Evolutionary conservation across 2,113 vertebrate genomes (phyloP), one percentile per base, ranked within the genome.

Genomic region (Progne subis): DNA sequence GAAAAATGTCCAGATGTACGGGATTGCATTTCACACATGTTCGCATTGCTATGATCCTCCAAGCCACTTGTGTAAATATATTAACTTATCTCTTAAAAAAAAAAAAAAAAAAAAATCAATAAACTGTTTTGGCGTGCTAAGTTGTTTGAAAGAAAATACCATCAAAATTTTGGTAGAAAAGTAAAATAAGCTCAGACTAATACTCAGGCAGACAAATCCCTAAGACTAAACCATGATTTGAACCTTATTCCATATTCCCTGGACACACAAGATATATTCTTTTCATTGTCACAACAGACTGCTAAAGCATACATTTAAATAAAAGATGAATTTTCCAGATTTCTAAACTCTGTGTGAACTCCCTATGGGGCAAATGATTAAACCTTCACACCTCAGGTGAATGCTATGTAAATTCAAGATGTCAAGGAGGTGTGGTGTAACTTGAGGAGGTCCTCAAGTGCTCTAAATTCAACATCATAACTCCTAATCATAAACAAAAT

Each of bases 321-420:
- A 50, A 79, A 92, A 94, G 74, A 92, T 59, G 37, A 39, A 76
- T 85, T 90, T 75, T 77, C 87, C 80, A 88, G 83, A 44, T 86
- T 77, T 43, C 72, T 83, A 55, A 95, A 55, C 44, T 19, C 26
- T 24, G 3, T 4, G 11, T 57, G 71, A 95, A 50, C 6, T 20
- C 34, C 89, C 84, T 31, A 1, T 2, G 59, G 78, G 67, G 50
- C 10, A 55, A 3, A 55, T 55, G 43, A 80, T 85, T 91, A 90
- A 92, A 82, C 39, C 28, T 41, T 47, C 81, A 37, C 11, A 13
- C 50, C 50, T 6, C 25, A 76, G 63, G 77, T 11, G 31, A 75
- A 84, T 23, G 39, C 20, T 41, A 6, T 5, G 43, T 14, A 78
- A 86, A 82, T 43, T 64, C n/a, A 65, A 53, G 49, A 37, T 18